Conservation (phyloP, 1,140 invertebrate genomes). For the Magallana angulata region DNA sequence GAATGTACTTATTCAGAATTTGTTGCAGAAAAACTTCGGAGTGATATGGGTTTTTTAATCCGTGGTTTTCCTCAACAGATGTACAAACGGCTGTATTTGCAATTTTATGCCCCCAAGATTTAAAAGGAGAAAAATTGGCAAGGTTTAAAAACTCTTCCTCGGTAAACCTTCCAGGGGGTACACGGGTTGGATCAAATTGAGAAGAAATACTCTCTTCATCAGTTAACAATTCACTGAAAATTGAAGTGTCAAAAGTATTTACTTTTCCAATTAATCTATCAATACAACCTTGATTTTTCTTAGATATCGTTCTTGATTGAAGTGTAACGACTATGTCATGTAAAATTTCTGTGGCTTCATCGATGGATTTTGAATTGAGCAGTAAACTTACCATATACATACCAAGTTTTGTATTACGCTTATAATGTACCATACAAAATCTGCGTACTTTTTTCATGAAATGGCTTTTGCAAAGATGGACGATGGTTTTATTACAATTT, state of each 20-base stretch:
- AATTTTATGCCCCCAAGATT: neutral
- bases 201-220: neutral
- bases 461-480: neutral
- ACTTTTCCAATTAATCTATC: too few relatives aligned
- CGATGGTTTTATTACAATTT: neutral
- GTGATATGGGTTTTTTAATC: neutral
- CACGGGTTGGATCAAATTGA: neutral
- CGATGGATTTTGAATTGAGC: too few relatives aligned
- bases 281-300: too few relatives aligned
- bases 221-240: neutral
- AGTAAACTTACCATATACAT: too few relatives aligned
- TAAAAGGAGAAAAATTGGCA: conserved; percentile 14
- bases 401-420: neutral
- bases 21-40: neutral
- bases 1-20: neutral
- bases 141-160: neutral
- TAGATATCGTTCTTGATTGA: too few relatives aligned
- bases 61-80: neutral
- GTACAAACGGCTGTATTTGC: neutral
- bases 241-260: neutral
- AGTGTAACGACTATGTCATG: too few relatives aligned
- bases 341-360: too few relatives aligned
- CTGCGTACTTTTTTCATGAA: conserved; percentile 13
- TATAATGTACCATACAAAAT: neutral
- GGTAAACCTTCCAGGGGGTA: neutral